A percentile compares a stretch with the other conserved stretches of the same genome.
Conservation (phyloP, 2,888 invertebrate genomes). For the Chalcis sispes region DNA sequence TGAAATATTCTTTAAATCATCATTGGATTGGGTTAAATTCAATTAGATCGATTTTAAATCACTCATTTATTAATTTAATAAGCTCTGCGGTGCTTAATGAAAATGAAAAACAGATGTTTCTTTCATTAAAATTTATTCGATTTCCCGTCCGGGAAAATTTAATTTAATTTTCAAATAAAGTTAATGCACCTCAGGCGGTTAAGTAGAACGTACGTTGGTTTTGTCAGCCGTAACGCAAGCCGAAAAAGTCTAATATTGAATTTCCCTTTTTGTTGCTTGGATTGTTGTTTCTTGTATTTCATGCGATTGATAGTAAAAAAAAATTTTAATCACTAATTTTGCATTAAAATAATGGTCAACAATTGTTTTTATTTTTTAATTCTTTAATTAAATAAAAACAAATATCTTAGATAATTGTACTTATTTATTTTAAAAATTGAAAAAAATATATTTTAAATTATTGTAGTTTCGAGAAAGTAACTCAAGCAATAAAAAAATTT, state of each 20-base stretch:
- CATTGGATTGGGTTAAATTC: too few relatives aligned
- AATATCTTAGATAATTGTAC: too few relatives aligned
- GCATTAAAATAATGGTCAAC: too few relatives aligned
- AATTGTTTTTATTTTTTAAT: too few relatives aligned
- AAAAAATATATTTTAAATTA: too few relatives aligned
- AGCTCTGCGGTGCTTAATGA: too few relatives aligned
- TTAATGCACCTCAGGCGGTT: background rate
- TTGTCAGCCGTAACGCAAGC: slow-evolving; percentile 2
- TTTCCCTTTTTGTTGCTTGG: background rate
- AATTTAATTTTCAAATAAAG: background rate
- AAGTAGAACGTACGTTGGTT: slow-evolving; percentile 13
- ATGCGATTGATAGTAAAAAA: background rate
- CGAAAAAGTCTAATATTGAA: slow-evolving; percentile 5
- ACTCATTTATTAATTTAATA: too few relatives aligned
- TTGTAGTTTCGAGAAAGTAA: too few relatives aligned
- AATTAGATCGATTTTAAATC: background rate
- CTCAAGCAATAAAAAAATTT: too few relatives aligned
- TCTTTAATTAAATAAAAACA: too few relatives aligned
- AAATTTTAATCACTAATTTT: background rate
- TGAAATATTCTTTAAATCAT: too few relatives aligned
- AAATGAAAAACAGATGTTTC: background rate
- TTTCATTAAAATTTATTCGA: background rate
- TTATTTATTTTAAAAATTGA: too few relatives aligned
- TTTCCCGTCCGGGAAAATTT: background rate
- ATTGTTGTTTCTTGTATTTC: background rate